Evolutionary conservation across 2,113 vertebrate species (phyloP), one percentile per base, ranked within the genome.

Genomic region (Gavialis gangeticus): DNA sequence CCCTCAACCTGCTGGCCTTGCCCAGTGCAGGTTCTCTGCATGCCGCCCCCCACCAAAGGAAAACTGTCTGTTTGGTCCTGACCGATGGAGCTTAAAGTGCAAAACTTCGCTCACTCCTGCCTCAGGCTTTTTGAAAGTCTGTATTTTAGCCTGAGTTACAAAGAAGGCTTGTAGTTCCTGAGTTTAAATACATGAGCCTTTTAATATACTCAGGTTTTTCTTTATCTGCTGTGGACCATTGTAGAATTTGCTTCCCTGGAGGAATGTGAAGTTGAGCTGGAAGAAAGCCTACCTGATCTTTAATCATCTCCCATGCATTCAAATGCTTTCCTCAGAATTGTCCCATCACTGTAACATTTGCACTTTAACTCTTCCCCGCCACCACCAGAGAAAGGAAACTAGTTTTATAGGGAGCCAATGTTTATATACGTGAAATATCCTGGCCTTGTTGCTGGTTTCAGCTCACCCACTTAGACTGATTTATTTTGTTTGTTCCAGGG

Each of bases 271-370:
- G 93, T 94, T 94, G 97, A 86, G 69, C 81, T 94, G 71, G 88
- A 95, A 96, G 46, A 97, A 96, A 97, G 95, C 93, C 91, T 88
- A 79, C 95, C 95, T 87, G 92, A 96, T 97, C 89, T 98, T 93
- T 97, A 96, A 94, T 97, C 98, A 97, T 97, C 93, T 90, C 78
- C 97, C 95, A 96, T 1, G 1, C 91, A 93, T 96, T 89, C 67
- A 94, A 83, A 95, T 97, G 85, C 46, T 97, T 9, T 46, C 8
- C 46, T 80, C 56, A 88, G 94, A 97, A 95, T 81, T 93, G 86
- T 77, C 18, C 64, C 81, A 57, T 90, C 85, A 86, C 85, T 92
- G 92, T 79, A 30, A 96, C 96, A 96, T 98, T 97, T 95, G 67
- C 83, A 84, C 37, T 85, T 87, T 85, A 93, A 89, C 89, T 30